Conservation (phyloP, 2,888 invertebrate species). For the Arctia plantaginis region DNA sequence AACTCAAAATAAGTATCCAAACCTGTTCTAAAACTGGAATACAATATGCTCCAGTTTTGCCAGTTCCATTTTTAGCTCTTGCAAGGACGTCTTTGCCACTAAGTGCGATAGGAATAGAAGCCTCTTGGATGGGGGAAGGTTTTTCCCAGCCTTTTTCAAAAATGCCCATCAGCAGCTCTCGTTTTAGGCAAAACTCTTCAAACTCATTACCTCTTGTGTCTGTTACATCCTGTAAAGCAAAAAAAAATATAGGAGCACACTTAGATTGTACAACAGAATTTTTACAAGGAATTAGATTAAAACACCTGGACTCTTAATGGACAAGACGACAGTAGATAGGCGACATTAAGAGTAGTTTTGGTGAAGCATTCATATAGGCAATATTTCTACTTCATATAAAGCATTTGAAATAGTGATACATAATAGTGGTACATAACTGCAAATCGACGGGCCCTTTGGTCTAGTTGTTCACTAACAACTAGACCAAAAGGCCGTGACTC, state of each 20-base stretch:
- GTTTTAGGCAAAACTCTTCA: slow-evolving; percentile 99
- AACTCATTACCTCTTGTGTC: slow-evolving; percentile 99
- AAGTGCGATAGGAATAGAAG: slow-evolving; percentile 99
- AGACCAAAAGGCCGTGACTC: no score
- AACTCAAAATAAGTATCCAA: slow-evolving; percentile 28
- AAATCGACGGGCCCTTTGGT: no score
- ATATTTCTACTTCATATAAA: no score
- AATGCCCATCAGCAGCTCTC: slow-evolving; percentile 99
- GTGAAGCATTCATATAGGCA: no score
- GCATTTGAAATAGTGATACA: no score
- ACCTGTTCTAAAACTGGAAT: slow-evolving; percentile 98
- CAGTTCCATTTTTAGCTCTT: slow-evolving; percentile 99
- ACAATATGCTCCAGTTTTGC: slow-evolving; percentile 99
- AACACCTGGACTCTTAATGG: no score
- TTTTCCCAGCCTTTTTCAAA: slow-evolving; percentile 99
- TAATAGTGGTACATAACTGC: no score
- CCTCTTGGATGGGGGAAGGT: slow-evolving; percentile 99
- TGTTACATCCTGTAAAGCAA: slow-evolving; percentile 94
- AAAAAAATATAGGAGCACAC: background rate
- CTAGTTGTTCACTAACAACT: no score
- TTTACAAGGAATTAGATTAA: no score
- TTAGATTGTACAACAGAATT: no score
- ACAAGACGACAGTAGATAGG: no score
- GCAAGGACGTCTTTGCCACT: slow-evolving; percentile 99
- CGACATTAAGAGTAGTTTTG: no score